Evolutionary conservation across 2,888 invertebrate genomes (phyloP), one percentile per base, ranked within the genome.

Genomic region (Cinara cedri): DNA sequence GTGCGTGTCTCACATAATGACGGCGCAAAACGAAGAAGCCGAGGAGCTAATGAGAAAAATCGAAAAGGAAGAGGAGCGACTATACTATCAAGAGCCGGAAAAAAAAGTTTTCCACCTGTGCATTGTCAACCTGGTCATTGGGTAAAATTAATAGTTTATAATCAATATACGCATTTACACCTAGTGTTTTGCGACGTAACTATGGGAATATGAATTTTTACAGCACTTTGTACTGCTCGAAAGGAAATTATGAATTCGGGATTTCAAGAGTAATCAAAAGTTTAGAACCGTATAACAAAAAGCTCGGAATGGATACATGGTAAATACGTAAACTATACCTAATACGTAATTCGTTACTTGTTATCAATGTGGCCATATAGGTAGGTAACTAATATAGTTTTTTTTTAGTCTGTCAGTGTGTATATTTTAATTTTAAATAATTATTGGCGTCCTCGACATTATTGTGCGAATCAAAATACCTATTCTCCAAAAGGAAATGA

Each of bases 1-100:
- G 49, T 99, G 99, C 86, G 98, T 98, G 1, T 97, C 98, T 21
- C 99, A 99, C 85, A 98, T 99, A 84, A 98, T 99, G 98, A 98
- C 97, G 1, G 95, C 96, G 72, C 96, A 97, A 87, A 99, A 98
- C 86, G 97, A 97, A 86, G 98, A 98, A 88, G 98, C 98, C 14
- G 98, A 99, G 86, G 97, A 97, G 84, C 88, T 99, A 78, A 98
- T 99, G 97, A 89, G 97, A 74, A 97, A 97, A 88, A 97, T 99
- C 83, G 99, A 99, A 86, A 95, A 97, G 83, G 98, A 98, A 85
- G 98, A 99, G 85, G 98, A 98, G 85, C 91, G 93, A 82, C 89
- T 97, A 84, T 92, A 94, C 81, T 94, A 94, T 84, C 95, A 96
- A 85, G 95, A 96, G 83, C 95, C 96, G 0, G 95, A 96, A 66